Base-by-base conservation (phyloP, 2,113 vertebrate species). In the Phoxinus phoxinus region DNA sequence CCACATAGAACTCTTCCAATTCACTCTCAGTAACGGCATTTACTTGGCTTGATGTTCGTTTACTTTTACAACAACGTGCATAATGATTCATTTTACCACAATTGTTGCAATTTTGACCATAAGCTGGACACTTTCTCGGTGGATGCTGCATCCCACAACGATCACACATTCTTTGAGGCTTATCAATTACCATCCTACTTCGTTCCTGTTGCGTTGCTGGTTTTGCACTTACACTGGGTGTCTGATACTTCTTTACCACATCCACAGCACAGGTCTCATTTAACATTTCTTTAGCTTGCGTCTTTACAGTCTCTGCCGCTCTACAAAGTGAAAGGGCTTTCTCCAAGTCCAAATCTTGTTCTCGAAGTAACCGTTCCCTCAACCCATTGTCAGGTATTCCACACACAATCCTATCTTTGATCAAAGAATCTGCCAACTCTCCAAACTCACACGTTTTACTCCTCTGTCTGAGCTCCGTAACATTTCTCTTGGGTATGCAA, bases 401-500 rank as follows among this genome's bases (percentile, higher is more conserved):
- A 21, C 74, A 77, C 46, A 77, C 74, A 51, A 56, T 1, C 23
- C 46, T 77, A 23, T 74, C 41, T 25, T 74, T 74, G 6, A 74
- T 46, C 12, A 74, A 12, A 0, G 41, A 74, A 74, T 74, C 72
- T 48, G 41, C 48, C 6, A 27, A 32, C 4, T 51, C 46, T 27
- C n/a, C 23, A 76, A 76, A 76, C 46, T 53, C 74, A 53, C 74
- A 76, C 0, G 25, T 76, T 76, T 76, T 76, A 53, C 48, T 56
- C 7, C 17, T 77, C 13, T 84, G 32, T 30, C 15, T 69, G 51
- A 88, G 17, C 21, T 86, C 80, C 3, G 17, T 87, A 21, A 74
- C 25, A n/a, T 80, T 86, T 46, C 27, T 59, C 37, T 86, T 81
- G 0, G 63, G 80, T 9, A 78, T 86, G n/a, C 84, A 86, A 48